Evolutionary conservation across 2,113 vertebrate species (phyloP).

Genomic region (Prietella phreatophila): DNA sequence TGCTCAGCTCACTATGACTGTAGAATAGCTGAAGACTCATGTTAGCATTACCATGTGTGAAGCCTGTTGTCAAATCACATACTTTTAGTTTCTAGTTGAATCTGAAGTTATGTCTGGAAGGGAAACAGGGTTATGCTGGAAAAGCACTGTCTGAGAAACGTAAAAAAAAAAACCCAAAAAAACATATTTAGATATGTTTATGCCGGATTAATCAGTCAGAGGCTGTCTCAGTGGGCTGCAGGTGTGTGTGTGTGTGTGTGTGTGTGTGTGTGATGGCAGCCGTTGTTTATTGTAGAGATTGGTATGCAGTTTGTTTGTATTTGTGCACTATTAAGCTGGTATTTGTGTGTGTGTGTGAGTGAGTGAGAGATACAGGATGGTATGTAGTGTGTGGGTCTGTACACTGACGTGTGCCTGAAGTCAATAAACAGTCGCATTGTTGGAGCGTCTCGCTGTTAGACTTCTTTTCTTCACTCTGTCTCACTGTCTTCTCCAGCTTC

Average conservation of each 20-base stretch:
- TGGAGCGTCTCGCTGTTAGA: conserved; percentile 26
- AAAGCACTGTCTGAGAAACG: background rate
- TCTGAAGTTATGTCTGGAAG: background rate
- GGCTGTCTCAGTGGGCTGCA: conserved; percentile 33
- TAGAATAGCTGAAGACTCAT: background rate
- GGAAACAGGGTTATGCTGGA: background rate
- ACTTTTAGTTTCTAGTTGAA: background rate
- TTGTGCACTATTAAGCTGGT: background rate
- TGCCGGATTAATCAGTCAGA: background rate
- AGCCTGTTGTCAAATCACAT: background rate
- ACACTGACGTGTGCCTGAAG: conserved; percentile 47
- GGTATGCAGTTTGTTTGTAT: conserved; percentile 31
- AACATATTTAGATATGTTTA: too few relatives aligned
- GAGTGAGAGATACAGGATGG: conserved; percentile 38
- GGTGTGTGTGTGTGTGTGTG: conserved; percentile 14
- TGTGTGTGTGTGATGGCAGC: conserved; percentile 5
- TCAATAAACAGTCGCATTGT: conserved; percentile 57
- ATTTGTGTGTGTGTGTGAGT: conserved; percentile 29
- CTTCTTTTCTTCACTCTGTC: conserved; percentile 14
- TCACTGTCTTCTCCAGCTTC: background rate
- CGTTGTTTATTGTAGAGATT: background rate
- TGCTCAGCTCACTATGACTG: background rate
- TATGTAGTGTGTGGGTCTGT: conserved; percentile 54
- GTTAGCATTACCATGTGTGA: background rate
- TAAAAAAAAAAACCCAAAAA: too few relatives aligned